A percentile compares a stretch with the other conserved stretches of the same genome.
Evolutionary conservation across 2,888 invertebrate species (phyloP).

Genomic region (Pseudanteris insignis): DNA sequence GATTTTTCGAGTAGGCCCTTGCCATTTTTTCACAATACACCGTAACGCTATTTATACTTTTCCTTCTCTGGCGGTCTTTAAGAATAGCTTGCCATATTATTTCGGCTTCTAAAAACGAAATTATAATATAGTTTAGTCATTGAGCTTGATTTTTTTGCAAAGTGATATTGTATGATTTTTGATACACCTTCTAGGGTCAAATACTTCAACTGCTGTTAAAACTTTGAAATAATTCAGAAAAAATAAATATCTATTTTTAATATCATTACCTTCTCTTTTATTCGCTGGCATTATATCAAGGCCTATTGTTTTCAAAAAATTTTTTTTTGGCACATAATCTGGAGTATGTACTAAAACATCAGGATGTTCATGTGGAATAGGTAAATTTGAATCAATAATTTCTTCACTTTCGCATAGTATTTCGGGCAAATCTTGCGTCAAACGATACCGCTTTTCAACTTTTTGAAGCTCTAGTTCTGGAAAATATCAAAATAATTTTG

Average conservation of each 20-base stretch:
- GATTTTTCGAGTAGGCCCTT: conserved; percentile 58
- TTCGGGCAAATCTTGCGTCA: conserved; percentile 69
- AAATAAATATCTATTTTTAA: background rate
- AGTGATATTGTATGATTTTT: too few species aligned
- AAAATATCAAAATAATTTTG: too few species aligned
- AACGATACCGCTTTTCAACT: conserved; percentile 70
- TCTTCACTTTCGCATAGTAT: conserved; percentile 62
- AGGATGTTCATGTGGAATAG: conserved; percentile 68
- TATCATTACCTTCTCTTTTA: conserved; percentile 71
- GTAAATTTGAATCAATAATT: conserved; percentile 65
- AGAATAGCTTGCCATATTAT: conserved; percentile 73
- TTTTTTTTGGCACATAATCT: conserved; percentile 70
- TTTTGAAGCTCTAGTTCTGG: conserved; percentile 72
- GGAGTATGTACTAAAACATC: conserved; percentile 66
- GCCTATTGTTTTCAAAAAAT: conserved; percentile 71
- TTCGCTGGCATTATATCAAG: conserved; percentile 69
- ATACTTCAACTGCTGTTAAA: too few species aligned
- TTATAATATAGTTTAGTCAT: too few species aligned
- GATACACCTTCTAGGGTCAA: too few species aligned
- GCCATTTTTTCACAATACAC: conserved; percentile 66
- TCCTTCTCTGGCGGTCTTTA: conserved; percentile 72
- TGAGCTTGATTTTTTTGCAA: too few species aligned
- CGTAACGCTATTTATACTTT: conserved; percentile 67
- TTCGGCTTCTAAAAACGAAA: conserved; percentile 69
- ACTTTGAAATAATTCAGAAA: too few species aligned